A percentile compares a stretch with the other conserved stretches of the same genome.
Evolutionary conservation across 2,888 invertebrate genomes (phyloP).

Genomic region (Poecilobothrus nobilitatus): DNA sequence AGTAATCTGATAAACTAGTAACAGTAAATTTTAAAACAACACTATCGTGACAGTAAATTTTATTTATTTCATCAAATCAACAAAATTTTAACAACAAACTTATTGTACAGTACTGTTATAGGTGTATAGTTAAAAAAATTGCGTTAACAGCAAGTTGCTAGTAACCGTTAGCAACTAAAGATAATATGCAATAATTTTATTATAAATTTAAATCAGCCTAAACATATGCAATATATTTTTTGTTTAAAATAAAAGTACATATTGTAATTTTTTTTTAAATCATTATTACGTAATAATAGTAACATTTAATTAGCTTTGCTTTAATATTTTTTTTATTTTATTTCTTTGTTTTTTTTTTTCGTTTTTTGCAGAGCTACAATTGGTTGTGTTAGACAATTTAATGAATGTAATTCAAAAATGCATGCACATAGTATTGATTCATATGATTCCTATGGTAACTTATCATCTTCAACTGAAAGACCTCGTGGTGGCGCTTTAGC

Average conservation of each 20-base stretch:
- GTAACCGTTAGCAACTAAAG: too few species aligned
- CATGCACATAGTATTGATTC: conserved; percentile 37
- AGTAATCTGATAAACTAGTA: too few species aligned
- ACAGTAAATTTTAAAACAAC: too few species aligned
- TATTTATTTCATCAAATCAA: too few species aligned
- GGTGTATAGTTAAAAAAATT: too few species aligned
- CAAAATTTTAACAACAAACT: too few species aligned
- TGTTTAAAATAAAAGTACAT: background rate
- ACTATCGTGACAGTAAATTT: too few species aligned
- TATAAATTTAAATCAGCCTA: background rate
- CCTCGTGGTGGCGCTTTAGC: conserved; percentile 61
- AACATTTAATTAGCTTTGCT: background rate
- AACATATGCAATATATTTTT: background rate
- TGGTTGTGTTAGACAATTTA: conserved; percentile 34
- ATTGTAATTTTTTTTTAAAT: background rate
- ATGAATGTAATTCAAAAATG: conserved; percentile 34
- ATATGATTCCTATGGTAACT: conserved; percentile 37
- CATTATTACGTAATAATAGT: background rate
- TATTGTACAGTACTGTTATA: too few species aligned
- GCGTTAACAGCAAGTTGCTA: too few species aligned
- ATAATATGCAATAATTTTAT: too few species aligned
- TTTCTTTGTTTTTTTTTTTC: conserved; percentile 15
- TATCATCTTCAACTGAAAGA: conserved; percentile 40
- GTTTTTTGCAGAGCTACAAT: conserved; percentile 34
- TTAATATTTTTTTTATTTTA: background rate